Conservation (phyloP, 2,113 vertebrate species). For the Oreochromis niloticus region DNA sequence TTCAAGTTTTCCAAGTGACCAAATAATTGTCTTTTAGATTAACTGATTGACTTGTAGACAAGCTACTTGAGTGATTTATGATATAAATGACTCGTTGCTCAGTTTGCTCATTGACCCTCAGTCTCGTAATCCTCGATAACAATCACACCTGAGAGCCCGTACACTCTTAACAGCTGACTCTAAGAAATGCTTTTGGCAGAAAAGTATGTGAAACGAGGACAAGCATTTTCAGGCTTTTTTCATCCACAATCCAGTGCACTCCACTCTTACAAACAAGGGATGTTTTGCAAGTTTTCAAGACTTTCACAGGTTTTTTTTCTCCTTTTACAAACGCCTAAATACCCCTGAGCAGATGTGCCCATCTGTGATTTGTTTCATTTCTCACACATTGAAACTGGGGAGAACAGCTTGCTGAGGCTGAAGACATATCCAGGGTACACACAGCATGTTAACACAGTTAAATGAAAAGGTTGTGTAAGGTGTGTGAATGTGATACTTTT, state of each 20-base stretch:
- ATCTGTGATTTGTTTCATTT: conserved; percentile 38
- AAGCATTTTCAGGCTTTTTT: neutral
- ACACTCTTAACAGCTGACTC: neutral
- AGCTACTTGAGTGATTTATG: neutral
- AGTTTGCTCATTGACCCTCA: neutral
- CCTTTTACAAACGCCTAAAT: neutral
- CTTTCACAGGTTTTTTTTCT: neutral
- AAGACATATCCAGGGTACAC: neutral
- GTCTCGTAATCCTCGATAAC: neutral
- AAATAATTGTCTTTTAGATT: neutral
- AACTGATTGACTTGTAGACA: neutral
- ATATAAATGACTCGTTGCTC: neutral
- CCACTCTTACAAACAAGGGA: neutral
- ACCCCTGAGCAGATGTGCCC: conserved; percentile 38
- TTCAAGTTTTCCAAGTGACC: neutral
- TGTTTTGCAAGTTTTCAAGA: conserved; percentile 7
- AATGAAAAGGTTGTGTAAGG: neutral
- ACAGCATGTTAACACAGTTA: neutral
- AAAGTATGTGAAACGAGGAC: neutral
- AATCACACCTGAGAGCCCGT: neutral
- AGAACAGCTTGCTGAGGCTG: conserved; percentile 4
- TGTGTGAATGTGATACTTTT: neutral
- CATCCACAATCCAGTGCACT: neutral
- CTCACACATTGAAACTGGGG: neutral
- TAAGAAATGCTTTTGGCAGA: neutral